Evolutionary conservation across 2,113 vertebrate genomes (phyloP).

Genomic region (Mellivora capensis): DNA sequence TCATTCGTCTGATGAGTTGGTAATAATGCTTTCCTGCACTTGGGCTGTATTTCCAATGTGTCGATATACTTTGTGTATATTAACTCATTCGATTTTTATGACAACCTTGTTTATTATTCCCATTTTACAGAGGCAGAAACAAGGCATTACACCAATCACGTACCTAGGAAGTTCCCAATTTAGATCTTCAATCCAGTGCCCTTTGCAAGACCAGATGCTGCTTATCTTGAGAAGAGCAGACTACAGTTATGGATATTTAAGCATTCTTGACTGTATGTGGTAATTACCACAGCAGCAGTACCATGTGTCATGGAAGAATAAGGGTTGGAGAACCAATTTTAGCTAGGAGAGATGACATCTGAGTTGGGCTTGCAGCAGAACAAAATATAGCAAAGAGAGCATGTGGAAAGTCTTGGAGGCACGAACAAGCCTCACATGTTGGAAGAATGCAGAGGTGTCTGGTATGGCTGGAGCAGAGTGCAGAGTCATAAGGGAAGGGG

Average conservation of each 20-base stretch:
- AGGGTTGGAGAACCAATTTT: not conserved
- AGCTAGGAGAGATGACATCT: not conserved
- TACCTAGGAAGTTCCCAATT: not conserved
- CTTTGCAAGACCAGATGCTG: not conserved
- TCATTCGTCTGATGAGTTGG: not conserved
- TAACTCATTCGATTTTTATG: not conserved
- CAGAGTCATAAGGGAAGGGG: not conserved
- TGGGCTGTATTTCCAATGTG: not conserved
- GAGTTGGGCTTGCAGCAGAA: not conserved
- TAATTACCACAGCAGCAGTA: not conserved
- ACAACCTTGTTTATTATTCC: not conserved
- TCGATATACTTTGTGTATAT: fast-evolving
- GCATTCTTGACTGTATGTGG: not conserved
- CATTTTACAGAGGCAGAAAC: not conserved
- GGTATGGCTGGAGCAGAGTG: not conserved
- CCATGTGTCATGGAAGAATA: not conserved
- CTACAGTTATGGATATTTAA: not conserved
- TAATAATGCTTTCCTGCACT: not conserved
- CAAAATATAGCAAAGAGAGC: not conserved
- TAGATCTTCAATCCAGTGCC: not conserved
- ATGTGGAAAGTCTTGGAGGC: not conserved
- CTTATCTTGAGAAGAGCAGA: not conserved
- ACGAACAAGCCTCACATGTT: not conserved
- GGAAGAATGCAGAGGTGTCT: not conserved
- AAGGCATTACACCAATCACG: not conserved